Base-by-base conservation (phyloP, 2,797 vertebrate genomes). In the Orestias chungarensis region DNA sequence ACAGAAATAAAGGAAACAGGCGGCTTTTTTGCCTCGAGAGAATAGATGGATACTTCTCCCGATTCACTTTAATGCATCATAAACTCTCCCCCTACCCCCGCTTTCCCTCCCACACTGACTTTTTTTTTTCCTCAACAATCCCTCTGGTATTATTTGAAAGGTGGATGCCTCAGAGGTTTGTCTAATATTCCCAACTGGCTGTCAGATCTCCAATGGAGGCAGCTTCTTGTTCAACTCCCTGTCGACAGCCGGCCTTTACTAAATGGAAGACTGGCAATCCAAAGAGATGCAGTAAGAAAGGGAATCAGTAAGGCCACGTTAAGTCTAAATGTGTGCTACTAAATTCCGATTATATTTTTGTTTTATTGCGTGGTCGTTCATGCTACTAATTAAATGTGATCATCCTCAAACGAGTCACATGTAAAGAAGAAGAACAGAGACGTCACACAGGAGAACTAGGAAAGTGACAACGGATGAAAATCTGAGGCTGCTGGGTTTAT, bases 121-220 rank as follows among this genome's bases (percentile, higher is more conserved):
- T 11, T 1, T 3, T 47, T 65, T 42, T 70, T 33, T 70, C 1
- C 29, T 33, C 67, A 23, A 38, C 29, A 64, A 33, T 55, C 74
- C 35, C 68, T 68, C 47, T 55, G 74, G 68, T 75, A 80, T 72
- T 68, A 85, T 82, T 74, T 86, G 81, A 81, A 75, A 80, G 80
- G 49, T 78, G 68, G 76, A 81, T 64, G 80, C 80, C 81, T 88
- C 70, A 81, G 62, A 87, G 82, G 73, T 81, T 85, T 86, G 74
- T 85, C 74, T 79, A 84, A 88, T 86, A 85, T 74, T 84, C 81
- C 86, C 83, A 55, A 49, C 62, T 43, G 74, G 52, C 62, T 86
- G 79, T 80, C 80, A 81, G 43, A 77, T 79, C 81, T 85, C 47
- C 82, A 73, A 74, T 29, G 50, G 71, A 78, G 75, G 69, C 54